A percentile compares a stretch with the other conserved stretches of the same genome.
These are phyloP conservation scores for Craniophora ligustri DNA, from an alignment of 2,888 invertebrate genomes.

Conservation along the genomic window DNA sequence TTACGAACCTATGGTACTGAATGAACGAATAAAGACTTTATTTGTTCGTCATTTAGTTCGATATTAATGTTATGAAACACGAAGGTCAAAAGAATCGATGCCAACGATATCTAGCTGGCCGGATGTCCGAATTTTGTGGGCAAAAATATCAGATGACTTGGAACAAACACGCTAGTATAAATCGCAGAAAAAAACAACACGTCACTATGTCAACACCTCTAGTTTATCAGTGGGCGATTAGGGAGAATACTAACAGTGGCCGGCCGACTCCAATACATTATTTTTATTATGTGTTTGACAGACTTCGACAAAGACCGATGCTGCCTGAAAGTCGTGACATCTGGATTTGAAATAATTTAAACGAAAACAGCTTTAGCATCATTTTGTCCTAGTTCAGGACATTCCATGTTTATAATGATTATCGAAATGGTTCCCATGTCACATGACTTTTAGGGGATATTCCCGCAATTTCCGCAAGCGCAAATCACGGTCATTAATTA, in stretches of 20 bases:
- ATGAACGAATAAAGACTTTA: conserved; percentile 31
- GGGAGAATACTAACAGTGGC: not conserved
- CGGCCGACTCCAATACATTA: not conserved
- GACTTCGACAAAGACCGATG: not conserved
- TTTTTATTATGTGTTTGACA: not conserved
- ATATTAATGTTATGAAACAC: conserved; percentile 32
- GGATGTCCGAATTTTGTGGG: conserved; percentile 53
- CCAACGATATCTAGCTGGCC: conserved; percentile 39
- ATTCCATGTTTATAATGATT: not conserved
- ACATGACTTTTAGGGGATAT: not conserved
- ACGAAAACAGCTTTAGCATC: not conserved
- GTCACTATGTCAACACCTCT: not conserved
- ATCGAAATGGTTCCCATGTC: not conserved
- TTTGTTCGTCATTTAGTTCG: conserved; percentile 24
- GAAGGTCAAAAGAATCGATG: conserved; percentile 53
- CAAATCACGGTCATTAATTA: conserved; percentile 47
- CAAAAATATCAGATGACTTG: conserved; percentile 35
- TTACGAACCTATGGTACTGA: conserved; percentile 13
- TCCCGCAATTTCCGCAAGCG: conserved; percentile 31
- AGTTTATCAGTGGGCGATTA: conserved; percentile 2
- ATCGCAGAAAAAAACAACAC: conserved; percentile 3
- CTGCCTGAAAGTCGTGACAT: not conserved
- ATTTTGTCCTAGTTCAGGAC: not conserved
- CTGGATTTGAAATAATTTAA: not conserved
- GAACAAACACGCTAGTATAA: conserved; percentile 11